phyloP scores from a whole-genome alignment of 2,888 invertebrate genomes.

The Ochropacha duplaris region DNA sequence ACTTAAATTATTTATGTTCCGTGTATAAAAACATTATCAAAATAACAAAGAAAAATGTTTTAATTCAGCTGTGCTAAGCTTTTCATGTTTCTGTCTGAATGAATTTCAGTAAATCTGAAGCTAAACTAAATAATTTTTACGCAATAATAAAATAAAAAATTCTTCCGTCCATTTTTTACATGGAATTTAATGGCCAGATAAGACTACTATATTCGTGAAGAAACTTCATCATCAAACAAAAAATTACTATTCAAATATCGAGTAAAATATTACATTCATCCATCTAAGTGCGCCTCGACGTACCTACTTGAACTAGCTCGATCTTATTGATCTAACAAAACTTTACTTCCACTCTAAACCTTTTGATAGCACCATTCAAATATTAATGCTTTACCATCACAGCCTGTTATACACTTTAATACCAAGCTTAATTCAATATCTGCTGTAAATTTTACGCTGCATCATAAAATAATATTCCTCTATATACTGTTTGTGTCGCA shows the following conservation, averaged over 20 bases:
- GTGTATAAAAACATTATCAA: too few species aligned
- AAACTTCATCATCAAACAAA: neutral
- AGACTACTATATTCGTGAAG: neutral
- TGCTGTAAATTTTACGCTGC: neutral
- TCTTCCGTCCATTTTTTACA: too few species aligned
- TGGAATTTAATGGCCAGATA: too few species aligned
- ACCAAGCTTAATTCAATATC: neutral
- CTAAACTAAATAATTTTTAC: too few species aligned
- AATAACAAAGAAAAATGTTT: too few species aligned
- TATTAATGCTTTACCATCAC: neutral
- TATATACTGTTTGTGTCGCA: neutral
- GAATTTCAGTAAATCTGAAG: too few species aligned
- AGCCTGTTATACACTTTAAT: neutral
- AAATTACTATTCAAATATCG: neutral
- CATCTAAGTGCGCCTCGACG: neutral
- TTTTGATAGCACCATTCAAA: neutral
- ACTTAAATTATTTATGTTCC: too few species aligned
- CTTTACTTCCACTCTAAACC: neutral
- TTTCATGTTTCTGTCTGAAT: too few species aligned
- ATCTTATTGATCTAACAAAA: neutral
- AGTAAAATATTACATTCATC: neutral
- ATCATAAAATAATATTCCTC: neutral
- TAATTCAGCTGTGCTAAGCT: too few species aligned
- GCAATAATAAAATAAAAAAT: too few species aligned
- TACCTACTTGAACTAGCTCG: neutral